Evolutionary conservation across 2,113 vertebrate genomes (phyloP), one percentile per base, ranked within the genome.

Genomic region (Thryonomys swinderianus): DNA sequence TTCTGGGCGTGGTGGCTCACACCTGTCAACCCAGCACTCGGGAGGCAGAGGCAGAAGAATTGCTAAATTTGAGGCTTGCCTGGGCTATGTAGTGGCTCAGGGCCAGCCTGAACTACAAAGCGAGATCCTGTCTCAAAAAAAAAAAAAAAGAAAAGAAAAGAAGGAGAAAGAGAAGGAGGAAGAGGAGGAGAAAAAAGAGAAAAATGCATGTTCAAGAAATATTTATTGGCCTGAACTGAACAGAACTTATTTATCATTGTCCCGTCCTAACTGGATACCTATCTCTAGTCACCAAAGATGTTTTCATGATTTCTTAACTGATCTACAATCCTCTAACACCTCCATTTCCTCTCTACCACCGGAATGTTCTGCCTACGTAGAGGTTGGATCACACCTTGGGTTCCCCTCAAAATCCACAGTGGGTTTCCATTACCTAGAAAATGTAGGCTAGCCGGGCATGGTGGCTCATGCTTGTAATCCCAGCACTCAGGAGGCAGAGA

Each of bases 321-420:
- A 45, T 79, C n/a, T 88, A 61, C 25, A 27, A 61, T 23, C 32
- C 30, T 96, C 64, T 59, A 82, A 23, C 25, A 48, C n/a, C 74
- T 17, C 67, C 53, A 59, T 6, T 69, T 25, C 78, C 78, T 78
- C 30, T 40, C 57, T 53, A 74, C 30, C 23, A 67, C 5, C 18
- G 40, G 66, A 88, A 40, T 67, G 51, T 88, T 73, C 83, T 91
- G 83, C 55, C 73, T 88, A 88, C 94, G 80, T 51, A 92, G 87
- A 96, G 61, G 1, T 84, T 92, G 71, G 17, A 34, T 90, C 59
- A 85, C 25, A 57, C 13, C 14, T 82, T 95, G 55, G 14, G 84
- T 84, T 94, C 55, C 8, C n/a, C 88, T 95, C 59, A 80, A 87
- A 85, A 59, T 42, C 57, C 23, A 85, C 30, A 55, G 5, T 91